Evolutionary conservation across 2,797 vertebrate genomes (phyloP).

Genomic region (Dendrocincla tyrannina): DNA sequence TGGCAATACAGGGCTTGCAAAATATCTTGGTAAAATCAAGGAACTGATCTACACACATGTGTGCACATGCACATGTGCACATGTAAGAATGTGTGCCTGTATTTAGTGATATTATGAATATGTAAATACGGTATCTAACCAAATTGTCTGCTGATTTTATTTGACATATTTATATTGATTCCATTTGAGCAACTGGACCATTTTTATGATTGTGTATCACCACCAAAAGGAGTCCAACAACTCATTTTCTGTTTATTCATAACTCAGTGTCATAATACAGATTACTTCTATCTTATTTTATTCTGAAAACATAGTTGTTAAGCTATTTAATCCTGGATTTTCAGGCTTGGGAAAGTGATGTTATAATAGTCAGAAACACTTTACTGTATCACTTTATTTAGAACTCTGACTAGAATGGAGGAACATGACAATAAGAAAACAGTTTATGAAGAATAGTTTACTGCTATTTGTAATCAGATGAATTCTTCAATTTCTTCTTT

Average conservation of each 20-base stretch:
- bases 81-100: background rate
- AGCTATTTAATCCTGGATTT: background rate
- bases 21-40: background rate
- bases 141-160: background rate
- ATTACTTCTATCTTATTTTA: background rate
- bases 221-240: background rate
- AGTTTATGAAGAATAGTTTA: background rate
- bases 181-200: background rate
- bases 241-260: background rate
- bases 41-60: background rate
- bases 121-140: background rate
- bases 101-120: background rate
- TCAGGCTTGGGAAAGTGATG: background rate
- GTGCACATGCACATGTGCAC: background rate
- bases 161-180: background rate
- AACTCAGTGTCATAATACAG: background rate
- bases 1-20: fast-evolving
- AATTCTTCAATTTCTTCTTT: background rate
- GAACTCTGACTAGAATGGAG: background rate
- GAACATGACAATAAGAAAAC: background rate
- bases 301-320: background rate
- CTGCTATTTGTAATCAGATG: background rate
- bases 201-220: background rate
- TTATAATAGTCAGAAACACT: background rate
- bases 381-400: background rate